phyloP scores from a whole-genome alignment of 2,888 invertebrate genomes.

The Lottia gigantea region DNA sequence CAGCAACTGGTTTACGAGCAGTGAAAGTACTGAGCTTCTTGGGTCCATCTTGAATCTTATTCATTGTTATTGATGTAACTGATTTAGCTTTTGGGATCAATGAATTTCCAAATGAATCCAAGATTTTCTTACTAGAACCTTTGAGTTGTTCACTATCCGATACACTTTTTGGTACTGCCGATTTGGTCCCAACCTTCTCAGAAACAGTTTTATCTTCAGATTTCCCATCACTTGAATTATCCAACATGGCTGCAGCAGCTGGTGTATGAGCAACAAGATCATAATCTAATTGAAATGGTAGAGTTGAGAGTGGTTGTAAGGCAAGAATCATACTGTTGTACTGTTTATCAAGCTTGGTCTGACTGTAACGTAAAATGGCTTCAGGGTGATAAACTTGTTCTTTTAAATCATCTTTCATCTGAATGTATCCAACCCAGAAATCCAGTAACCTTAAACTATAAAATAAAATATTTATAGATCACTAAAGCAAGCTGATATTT shows the following conservation, averaged over 20 bases:
- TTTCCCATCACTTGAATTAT: background rate
- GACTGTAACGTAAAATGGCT: constrained; percentile 77
- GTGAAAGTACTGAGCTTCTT: background rate
- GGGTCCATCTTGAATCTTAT: background rate
- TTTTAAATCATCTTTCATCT: constrained; percentile 84
- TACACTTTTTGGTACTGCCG: background rate
- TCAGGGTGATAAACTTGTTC: constrained; percentile 83
- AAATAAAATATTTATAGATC: constrained; percentile 1
- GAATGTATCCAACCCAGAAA: constrained; percentile 88
- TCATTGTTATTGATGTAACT: background rate
- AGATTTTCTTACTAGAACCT: background rate
- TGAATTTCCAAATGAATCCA: background rate
- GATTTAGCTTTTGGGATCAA: constrained; percentile 2
- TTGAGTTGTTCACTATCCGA: background rate
- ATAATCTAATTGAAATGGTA: constrained; percentile 82
- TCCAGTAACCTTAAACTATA: constrained; percentile 84
- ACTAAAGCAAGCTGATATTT: too few relatives aligned
- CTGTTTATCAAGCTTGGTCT: constrained; percentile 70
- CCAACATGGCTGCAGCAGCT: background rate
- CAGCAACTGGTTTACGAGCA: background rate
- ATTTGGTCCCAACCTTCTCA: constrained; percentile 6
- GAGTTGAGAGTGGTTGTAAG: constrained; percentile 81
- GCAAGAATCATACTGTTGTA: constrained; percentile 82
- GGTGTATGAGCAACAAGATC: constrained; percentile 39
- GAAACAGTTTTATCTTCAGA: constrained; percentile 6